Base-by-base conservation (phyloP, 2,888 invertebrate genomes). In the Anoplius nigerrimus region DNA sequence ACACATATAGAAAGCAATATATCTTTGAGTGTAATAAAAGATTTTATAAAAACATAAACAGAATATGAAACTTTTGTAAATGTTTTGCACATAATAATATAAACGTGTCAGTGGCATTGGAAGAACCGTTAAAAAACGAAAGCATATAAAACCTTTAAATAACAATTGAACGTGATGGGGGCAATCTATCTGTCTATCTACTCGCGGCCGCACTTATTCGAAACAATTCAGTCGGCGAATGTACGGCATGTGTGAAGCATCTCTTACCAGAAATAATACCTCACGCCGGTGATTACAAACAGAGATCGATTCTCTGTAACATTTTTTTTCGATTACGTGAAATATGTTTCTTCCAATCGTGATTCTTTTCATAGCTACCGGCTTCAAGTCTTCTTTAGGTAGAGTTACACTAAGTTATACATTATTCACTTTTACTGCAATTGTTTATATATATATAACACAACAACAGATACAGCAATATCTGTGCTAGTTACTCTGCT, bases 241-340 rank as follows among this genome's bases (percentile, higher is more conserved):
- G 53, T 53, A 64, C 51, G 66, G 71, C 16, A 51, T 53, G 21
- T 59, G 55, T 18, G 45, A 34, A 34, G 34, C 34, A 34, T 34
- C 34, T 34, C 34, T 65, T 48, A 48, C 11, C 34, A 34, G 34
- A 13, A 13, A 34, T 34, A 34, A 34, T 34, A 34, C 11, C 11
- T 34, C 8, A 2, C 6, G 34, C 1, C 34, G 34, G 6, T 11
- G 4, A 34, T 34, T 34, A 70, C 11, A 15, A 20, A 15, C 4
- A 48, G 48, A 48, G 48, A 48, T 48, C 16, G 48, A 13, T 6
- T 34, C 8, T 11, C 34, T 11, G 34, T 13, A 11, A n/a, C n/a
- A n/a, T n/a, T n/a, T 34, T 34, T 34, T 34, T 13, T 34, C 34
- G 34, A 34, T 34, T 13, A 6, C 34, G 34, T 34, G 8, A 34